Evolutionary conservation across 92 coral and sea anemone genomes (phyloP).

Genomic region (Umimayanthus kanabou): DNA sequence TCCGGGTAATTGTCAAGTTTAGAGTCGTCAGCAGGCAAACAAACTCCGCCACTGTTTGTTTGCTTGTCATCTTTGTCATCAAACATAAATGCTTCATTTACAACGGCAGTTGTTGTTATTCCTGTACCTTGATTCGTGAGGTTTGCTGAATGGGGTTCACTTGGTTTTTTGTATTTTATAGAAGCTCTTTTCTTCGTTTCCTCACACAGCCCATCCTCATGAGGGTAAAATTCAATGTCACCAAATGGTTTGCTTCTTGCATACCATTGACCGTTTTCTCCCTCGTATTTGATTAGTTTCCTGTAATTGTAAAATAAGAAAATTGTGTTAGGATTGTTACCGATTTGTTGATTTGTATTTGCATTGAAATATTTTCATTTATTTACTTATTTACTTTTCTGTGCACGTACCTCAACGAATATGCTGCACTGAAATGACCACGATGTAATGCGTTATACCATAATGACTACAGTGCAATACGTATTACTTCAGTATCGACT

Average conservation of each 20-base stretch:
- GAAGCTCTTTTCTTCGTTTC: constrained; percentile 29
- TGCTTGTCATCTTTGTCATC: background rate
- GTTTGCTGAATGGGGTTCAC: background rate
- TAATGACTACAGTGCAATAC: no score
- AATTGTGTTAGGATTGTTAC: background rate
- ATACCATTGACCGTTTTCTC: constrained; percentile 1
- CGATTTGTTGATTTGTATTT: no score
- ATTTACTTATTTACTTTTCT: no score
- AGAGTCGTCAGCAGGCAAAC: background rate
- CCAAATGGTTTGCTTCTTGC: background rate
- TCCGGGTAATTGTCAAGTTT: constrained; percentile 25
- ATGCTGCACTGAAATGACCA: no score
- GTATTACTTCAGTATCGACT: no score
- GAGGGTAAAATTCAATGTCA: constrained; percentile 11
- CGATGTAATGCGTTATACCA: no score
- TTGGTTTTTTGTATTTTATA: background rate
- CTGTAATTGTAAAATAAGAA: background rate
- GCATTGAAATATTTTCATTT: no score
- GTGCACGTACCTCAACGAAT: no score
- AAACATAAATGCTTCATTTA: constrained; percentile 5
- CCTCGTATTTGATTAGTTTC: background rate
- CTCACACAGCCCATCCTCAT: constrained; percentile 30
- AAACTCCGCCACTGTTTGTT: no score
- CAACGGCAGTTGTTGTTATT: constrained; percentile 8
- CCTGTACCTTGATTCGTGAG: background rate